Base-by-base conservation (phyloP, 2,113 vertebrate species). In the Phalacrocorax pelagicus region DNA sequence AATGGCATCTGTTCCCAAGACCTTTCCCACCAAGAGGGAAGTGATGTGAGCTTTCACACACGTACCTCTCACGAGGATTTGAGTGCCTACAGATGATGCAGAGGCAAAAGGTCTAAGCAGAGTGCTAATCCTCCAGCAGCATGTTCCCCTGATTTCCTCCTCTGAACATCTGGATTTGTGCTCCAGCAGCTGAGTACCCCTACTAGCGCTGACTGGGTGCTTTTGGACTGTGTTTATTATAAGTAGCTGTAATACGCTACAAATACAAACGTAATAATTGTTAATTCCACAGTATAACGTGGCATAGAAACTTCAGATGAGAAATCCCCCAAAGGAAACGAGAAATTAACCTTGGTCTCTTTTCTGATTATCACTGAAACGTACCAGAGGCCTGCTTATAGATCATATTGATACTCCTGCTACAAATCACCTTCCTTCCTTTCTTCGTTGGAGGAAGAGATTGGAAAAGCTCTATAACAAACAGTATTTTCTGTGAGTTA, bases 31-130 rank as follows among this genome's bases (percentile, higher is more conserved):
- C 21, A 15, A 0, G 3, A 15, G 2, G 13, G 15, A 88, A 52
- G 4, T 10, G 4, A 59, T 34, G 29, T 0, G 5, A 75, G 3
- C 12, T 81, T 71, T 73, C 51, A 2, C 8, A 46, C 46, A 54
- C 2, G 15, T 59, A 14, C 5, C 4, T 52, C 24, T 72, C 29
- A 47, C 10, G 16, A 83, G 70, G 36, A 54, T 13, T 9, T 49
- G 17, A 55, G 21, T 55, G 14, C 5, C 5, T 73, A 17, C 11
- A 66, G 10, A 38, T 29, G 15, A 55, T 27, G 29, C 16, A 69
- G 63, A 81, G 17, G 47, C 4, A 26, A 3, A 30, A 34, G 4
- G 21, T 44, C 44, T 58, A 62, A 63, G 26, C 14, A 47, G 9
- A 62, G 9, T 12, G 6, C 4, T 54, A 71, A 29, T 36, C 30